A percentile compares a stretch with the other conserved stretches of the same genome.
These are phyloP conservation scores for Ophioderma brevispina DNA, from an alignment of 35 echinoderm and acorn worm species.

Conservation along the genomic window DNA sequence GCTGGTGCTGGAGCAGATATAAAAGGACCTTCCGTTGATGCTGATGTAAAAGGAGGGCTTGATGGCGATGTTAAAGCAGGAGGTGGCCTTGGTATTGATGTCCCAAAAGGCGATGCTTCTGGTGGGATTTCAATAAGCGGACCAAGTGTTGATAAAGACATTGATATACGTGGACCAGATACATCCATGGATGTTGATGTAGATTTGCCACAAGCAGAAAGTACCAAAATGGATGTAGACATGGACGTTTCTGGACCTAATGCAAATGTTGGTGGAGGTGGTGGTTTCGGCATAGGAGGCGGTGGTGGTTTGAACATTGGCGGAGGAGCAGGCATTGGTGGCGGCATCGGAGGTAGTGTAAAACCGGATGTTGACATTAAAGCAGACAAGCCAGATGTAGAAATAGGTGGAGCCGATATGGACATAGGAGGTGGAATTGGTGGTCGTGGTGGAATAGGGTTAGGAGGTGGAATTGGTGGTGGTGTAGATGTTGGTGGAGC, in stretches of 20 bases:
- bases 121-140: not conserved
- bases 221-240: not conserved
- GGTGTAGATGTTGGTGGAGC: not conserved
- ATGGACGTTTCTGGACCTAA: constrained; percentile 1
- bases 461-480: not conserved
- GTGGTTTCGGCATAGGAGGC: constrained; percentile 27
- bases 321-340: constrained; percentile 16
- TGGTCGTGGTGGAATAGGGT: not conserved
- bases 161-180: constrained; percentile 28
- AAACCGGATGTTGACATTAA: not conserved
- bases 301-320: not conserved
- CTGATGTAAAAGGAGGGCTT: constrained; percentile 39
- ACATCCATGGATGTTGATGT: constrained; percentile 19
- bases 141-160: constrained; percentile 5
- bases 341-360: constrained; percentile 21
- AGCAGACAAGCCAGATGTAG: constrained; percentile 22
- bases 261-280: constrained; percentile 26
- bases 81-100: not conserved
- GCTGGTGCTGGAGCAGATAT: constrained; percentile 25
- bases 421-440: not conserved
- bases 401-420: not conserved
- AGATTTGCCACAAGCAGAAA: not conserved
- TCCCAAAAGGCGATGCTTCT: not conserved
- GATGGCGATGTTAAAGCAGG: constrained; percentile 13
- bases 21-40: not conserved